Evolutionary conservation across 2,113 vertebrate species (phyloP), one percentile per base, ranked within the genome.

Genomic region (Cygnus atratus): DNA sequence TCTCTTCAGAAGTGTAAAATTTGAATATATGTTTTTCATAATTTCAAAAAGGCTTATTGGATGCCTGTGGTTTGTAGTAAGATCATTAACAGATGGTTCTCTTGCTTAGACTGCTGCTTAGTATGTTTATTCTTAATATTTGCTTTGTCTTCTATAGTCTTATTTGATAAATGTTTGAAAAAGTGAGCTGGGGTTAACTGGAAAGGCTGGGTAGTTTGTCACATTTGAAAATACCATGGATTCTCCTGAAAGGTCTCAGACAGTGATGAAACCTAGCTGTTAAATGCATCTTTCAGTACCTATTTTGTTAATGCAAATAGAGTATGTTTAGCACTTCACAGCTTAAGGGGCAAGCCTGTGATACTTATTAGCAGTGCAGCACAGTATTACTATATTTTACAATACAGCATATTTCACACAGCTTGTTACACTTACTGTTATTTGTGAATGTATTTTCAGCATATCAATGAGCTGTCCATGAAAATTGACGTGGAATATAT

Each of bases 401-500:
- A 59, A 13, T 84, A 58, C 84, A 94, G 50, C 24, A 13, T 68
- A 52, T 46, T 77, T 96, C 75, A 95, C 82, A 33, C 24, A 5
- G 11, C 84, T 95, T 95, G 57, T 90, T 37, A 59, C 16, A 31
- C n/a, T 77, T 84, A 75, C 43, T 96, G 8, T 86, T 93, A 83
- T 92, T 95, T 98, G 54, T 96, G 81, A 83, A 82, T 97, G 20
- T 92, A n/a, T 97, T 98, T 95, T 88, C 97, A 99, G 99, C 99
- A 99, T 97, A 98, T 99, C 94, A 99, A 99, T 87, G 99, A 99
- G 94, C 98, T 99, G 67, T 99, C 99, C 28, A 99, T 99, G 99
- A 99, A 99, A 94, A 98, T 99, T 87, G 98, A 99, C 95, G 98
- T 99, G 24, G 98, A 99, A 95, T 98, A 99, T 87, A 97, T 99